phyloP scores from a whole-genome alignment of 2,888 invertebrate species.

The Linyphia triangularis region DNA sequence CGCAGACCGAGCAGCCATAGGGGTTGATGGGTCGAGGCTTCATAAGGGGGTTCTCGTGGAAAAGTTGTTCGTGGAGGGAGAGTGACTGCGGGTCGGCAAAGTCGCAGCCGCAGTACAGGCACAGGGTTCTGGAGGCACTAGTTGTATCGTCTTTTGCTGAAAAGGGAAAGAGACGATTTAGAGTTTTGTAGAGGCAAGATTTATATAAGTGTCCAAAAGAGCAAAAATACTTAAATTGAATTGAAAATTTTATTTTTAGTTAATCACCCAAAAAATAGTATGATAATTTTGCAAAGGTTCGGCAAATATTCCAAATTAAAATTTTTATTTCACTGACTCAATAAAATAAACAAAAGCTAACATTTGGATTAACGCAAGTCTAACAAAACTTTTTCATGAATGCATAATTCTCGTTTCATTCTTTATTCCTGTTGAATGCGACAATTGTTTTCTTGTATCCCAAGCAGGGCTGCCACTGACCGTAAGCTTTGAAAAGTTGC shows the following conservation, averaged over 20 bases:
- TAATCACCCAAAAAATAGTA: too few species aligned
- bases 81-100: constrained; percentile 82
- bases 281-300: neutral
- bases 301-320: neutral
- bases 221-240: neutral
- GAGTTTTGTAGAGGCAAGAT: neutral
- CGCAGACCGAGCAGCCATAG: constrained; percentile 74
- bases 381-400: too few species aligned
- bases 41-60: constrained; percentile 75
- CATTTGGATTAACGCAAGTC: too few species aligned
- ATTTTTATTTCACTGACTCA: too few species aligned
- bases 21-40: constrained; percentile 65
- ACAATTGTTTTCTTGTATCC: too few species aligned
- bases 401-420: too few species aligned
- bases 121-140: constrained; percentile 80
- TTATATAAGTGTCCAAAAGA: neutral
- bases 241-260: neutral
- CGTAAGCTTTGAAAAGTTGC: too few species aligned
- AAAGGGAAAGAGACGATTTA: neutral
- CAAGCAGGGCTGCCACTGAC: too few species aligned
- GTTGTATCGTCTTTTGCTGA: constrained; percentile 59
- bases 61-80: constrained; percentile 78
- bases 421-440: too few species aligned
- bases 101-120: constrained; percentile 83
- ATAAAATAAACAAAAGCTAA: too few species aligned